These are phyloP conservation scores for Furnarius figulus DNA, from an alignment of 2,113 vertebrate genomes.

Conservation along the genomic window DNA sequence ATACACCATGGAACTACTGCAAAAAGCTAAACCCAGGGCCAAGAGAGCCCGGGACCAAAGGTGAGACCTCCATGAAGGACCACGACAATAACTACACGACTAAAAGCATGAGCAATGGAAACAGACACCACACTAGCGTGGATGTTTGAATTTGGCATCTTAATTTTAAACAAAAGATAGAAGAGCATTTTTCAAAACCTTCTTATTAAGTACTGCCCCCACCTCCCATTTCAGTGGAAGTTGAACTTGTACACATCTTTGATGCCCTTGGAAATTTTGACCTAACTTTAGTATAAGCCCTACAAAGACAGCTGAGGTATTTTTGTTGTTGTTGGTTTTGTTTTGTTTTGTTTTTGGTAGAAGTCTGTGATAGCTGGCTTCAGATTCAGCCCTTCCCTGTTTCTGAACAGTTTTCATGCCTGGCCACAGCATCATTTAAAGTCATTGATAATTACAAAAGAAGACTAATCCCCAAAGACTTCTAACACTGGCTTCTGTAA, in stretches of 20 bases:
- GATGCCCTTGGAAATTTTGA: neutral
- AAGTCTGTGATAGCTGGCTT: neutral
- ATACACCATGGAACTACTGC: neutral
- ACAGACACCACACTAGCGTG: neutral
- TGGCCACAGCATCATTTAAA: neutral
- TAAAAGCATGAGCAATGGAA: conserved; percentile 42
- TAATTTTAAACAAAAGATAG: conserved; percentile 14
- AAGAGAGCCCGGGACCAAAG: conserved; percentile 36
- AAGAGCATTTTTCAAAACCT: conserved; percentile 2
- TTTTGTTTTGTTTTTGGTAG: neutral
- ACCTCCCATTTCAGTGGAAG: neutral
- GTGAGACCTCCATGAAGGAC: conserved; percentile 61
- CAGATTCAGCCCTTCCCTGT: neutral
- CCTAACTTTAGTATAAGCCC: neutral
- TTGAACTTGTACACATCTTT: neutral
- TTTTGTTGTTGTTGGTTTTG: no score
- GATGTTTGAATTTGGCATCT: conserved; percentile 12
- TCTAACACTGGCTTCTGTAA: neutral
- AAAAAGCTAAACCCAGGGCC: neutral
- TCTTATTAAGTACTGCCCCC: neutral
- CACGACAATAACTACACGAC: neutral
- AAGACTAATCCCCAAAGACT: neutral
- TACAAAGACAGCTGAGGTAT: neutral
- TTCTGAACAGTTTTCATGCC: neutral
- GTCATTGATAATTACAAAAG: neutral